These are phyloP conservation scores for Auanema freiburgensis DNA, from an alignment of 2,888 invertebrate genomes.

Conservation along the genomic window DNA sequence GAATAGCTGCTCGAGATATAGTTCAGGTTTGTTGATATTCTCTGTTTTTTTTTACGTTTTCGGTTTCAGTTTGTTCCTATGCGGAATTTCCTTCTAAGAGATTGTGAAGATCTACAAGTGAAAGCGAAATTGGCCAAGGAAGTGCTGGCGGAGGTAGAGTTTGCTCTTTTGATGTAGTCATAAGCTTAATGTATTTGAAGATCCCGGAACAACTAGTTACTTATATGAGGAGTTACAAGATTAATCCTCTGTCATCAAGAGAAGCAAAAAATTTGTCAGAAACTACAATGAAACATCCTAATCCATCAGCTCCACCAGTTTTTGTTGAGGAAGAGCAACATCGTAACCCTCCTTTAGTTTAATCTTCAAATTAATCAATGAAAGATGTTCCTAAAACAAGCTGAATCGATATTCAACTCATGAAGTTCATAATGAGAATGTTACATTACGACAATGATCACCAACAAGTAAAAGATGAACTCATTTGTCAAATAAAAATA, in stretches of 20 bases:
- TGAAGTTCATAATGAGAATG: no score
- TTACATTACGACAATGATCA: no score
- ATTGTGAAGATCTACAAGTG: conserved; percentile 20
- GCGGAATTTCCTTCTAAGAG: conserved; percentile 62
- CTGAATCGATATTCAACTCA: background rate
- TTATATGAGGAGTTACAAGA: conserved; percentile 39
- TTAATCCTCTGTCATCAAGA: conserved; percentile 23
- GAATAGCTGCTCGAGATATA: conserved; percentile 70
- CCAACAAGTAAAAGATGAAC: no score
- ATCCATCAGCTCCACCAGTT: conserved; percentile 23
- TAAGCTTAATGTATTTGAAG: conserved; percentile 22
- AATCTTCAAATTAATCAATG: conserved; percentile 12
- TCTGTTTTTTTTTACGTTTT: background rate
- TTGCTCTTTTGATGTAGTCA: background rate
- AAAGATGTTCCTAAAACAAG: no score
- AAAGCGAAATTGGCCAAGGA: conserved; percentile 70
- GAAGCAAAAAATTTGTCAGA: conserved; percentile 9
- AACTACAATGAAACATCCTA: conserved; percentile 8
- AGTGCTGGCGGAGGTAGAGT: conserved; percentile 58
- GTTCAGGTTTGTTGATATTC: conserved; percentile 67
- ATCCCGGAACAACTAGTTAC: conserved; percentile 49
- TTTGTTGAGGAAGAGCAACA: conserved; percentile 16
- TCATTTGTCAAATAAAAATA: no score
- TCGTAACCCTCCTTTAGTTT: conserved; percentile 4
- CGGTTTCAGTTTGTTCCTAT: conserved; percentile 62